Conservation (phyloP, 2,797 vertebrate genomes). For the Propithecus deckenii region DNA sequence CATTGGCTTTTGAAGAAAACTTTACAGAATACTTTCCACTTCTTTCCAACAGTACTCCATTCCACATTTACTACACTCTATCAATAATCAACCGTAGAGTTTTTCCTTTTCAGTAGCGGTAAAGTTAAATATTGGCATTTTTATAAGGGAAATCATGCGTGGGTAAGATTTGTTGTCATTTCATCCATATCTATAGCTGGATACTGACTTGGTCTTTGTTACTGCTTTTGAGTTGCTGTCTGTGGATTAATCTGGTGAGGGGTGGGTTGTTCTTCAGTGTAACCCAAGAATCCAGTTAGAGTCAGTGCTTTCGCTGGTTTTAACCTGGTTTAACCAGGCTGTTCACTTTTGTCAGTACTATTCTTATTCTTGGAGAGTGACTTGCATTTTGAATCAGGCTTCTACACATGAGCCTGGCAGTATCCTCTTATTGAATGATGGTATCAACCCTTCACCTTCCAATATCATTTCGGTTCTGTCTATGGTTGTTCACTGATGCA, state of each 20-base stretch:
- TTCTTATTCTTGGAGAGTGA: neutral
- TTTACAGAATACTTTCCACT: neutral
- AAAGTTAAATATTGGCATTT: neutral
- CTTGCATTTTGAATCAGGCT: neutral
- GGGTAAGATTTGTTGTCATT: neutral
- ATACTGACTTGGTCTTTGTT: neutral
- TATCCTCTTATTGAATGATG: rapidly evolving
- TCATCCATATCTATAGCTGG: neutral
- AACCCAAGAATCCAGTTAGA: neutral
- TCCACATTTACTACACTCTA: neutral
- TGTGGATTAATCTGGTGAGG: neutral
- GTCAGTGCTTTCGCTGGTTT: rapidly evolving
- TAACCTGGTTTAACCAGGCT: neutral
- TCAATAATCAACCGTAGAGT: neutral
- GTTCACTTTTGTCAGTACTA: neutral
- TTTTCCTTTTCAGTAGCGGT: neutral
- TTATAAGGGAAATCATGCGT: neutral
- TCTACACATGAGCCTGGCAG: neutral
- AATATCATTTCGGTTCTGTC: rapidly evolving
- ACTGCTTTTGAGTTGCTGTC: neutral
- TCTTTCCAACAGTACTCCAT: neutral
- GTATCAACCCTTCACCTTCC: rapidly evolving
- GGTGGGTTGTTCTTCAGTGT: neutral
- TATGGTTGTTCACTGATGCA: rapidly evolving
- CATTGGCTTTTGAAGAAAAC: neutral